Conservation (phyloP, 2,888 invertebrate species). For the Leptinotarsa peninsularis region DNA sequence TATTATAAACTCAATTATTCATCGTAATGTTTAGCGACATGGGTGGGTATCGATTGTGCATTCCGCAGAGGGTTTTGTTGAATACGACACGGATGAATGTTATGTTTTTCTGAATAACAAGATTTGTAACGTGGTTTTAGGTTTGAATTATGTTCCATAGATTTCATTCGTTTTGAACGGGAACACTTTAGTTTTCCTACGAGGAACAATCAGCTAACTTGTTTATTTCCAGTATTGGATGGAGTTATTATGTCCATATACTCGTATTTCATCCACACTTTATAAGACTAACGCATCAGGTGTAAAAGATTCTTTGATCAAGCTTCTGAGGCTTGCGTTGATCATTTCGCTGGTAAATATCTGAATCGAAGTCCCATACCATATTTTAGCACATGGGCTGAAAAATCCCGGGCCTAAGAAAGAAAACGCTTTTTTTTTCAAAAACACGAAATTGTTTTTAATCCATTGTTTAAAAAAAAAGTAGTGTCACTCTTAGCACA, state of each 20-base stretch:
- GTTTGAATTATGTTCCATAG: background rate
- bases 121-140: background rate
- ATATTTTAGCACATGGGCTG: no score
- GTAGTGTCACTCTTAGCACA: no score
- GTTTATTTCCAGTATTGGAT: background rate
- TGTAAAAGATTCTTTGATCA: no score
- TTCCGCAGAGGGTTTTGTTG: conserved; percentile 2
- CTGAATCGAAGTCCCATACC: no score
- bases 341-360: no score
- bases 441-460: no score
- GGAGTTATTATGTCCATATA: background rate
- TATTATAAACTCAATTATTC: conserved; percentile 19
- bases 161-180: background rate
- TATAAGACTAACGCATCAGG: no score
- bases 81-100: background rate
- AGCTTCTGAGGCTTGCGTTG: no score
- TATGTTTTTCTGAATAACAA: background rate
- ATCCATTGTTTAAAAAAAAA: no score
- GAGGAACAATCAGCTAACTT: background rate
- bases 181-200: background rate
- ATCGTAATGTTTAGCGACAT: conserved; percentile 6
- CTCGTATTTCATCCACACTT: no score
- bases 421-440: no score
- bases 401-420: no score
- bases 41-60: conserved; percentile 17